These are phyloP conservation scores for Tetragonisca angustula DNA, from an alignment of 2,888 invertebrate genomes.

Conservation along the genomic window DNA sequence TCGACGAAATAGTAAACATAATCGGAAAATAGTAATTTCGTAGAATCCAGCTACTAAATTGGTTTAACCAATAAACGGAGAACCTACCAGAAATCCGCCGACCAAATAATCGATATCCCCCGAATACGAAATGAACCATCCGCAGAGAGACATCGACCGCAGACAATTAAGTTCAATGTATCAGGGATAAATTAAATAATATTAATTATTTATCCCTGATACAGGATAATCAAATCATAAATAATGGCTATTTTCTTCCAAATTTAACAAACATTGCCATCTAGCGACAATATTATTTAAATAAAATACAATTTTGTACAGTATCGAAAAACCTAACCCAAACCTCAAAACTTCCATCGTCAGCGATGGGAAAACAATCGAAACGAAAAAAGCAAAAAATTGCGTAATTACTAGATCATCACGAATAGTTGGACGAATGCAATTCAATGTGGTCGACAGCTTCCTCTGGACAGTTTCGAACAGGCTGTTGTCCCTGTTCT, in stretches of 20 bases:
- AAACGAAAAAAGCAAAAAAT: not conserved
- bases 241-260: too few species aligned
- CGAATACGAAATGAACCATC: not conserved
- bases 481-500: constrained; percentile 4
- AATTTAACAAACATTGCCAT: too few species aligned
- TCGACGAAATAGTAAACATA: not conserved
- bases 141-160: not conserved
- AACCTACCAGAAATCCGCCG: not conserved
- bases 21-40: not conserved
- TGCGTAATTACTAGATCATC: constrained; percentile 7
- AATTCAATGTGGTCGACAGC: constrained; percentile 33
- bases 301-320: too few species aligned
- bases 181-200: too few species aligned
- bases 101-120: not conserved
- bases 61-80: too few species aligned
- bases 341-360: not conserved
- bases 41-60: not conserved
- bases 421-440: constrained; percentile 25
- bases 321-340: too few species aligned
- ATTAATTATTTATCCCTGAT: too few species aligned
- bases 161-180: not conserved
- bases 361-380: not conserved
- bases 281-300: too few species aligned
- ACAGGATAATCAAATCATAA: too few species aligned
- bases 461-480: constrained; percentile 27